These are phyloP conservation scores for Dicyrtomina minuta DNA, from an alignment of 2,888 invertebrate genomes.

Conservation along the genomic window DNA sequence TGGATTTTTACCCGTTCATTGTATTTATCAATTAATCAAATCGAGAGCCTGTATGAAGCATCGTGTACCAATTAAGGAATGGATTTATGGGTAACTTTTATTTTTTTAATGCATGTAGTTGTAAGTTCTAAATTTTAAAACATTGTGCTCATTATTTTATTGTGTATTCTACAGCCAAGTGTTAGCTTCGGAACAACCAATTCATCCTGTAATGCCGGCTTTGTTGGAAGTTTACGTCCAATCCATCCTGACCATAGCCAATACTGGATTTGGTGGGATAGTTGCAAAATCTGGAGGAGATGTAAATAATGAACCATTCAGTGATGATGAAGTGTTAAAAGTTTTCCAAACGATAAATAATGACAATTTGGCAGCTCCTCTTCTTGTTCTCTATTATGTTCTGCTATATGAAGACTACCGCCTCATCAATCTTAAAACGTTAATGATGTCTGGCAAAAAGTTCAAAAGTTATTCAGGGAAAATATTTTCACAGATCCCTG, in stretches of 20 bases:
- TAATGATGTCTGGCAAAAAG: constrained; percentile 58
- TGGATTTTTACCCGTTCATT: constrained; percentile 92
- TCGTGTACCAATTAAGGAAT: constrained; percentile 91
- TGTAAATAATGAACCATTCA: constrained; percentile 86
- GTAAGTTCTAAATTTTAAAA: not conserved
- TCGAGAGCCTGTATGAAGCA: constrained; percentile 93
- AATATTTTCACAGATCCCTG: constrained; percentile 85
- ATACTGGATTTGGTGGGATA: constrained; percentile 62
- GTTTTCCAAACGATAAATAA: constrained; percentile 72
- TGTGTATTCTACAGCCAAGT: constrained; percentile 68
- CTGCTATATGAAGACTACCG: constrained; percentile 89
- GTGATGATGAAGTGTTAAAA: constrained; percentile 81
- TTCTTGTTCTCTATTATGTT: constrained; percentile 86
- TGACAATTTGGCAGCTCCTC: constrained; percentile 71
- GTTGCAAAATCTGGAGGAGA: constrained; percentile 64
- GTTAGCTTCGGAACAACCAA: constrained; percentile 80
- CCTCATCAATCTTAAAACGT: constrained; percentile 57
- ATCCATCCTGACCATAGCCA: constrained; percentile 83
- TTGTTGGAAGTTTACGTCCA: constrained; percentile 93
- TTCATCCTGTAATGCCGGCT: constrained; percentile 90
- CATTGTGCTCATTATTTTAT: too few relatives aligned
- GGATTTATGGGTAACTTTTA: constrained; percentile 76
- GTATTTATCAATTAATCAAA: constrained; percentile 91
- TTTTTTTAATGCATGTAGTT: not conserved
- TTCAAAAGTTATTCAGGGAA: constrained; percentile 82